Percentiles rank a stretch among this genome's conserved stretches.
phyloP scores from a whole-genome alignment of 2,113 vertebrate species.

The Nycticorax nycticorax region DNA sequence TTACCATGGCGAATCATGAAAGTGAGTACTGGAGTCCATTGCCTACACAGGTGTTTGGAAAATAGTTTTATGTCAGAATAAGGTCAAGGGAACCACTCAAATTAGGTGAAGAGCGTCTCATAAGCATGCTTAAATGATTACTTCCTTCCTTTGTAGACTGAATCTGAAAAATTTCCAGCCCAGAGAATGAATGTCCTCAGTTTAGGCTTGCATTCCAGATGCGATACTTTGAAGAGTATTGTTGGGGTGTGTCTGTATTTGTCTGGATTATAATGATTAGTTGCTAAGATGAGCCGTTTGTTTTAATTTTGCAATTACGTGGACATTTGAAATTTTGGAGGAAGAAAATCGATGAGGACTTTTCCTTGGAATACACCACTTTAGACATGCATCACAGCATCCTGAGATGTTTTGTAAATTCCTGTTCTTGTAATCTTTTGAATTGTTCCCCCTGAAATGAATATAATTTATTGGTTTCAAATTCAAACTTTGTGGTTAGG shows the following conservation, averaged over 20 bases:
- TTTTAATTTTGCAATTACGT: neutral
- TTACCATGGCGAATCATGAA: slow-evolving; percentile 92
- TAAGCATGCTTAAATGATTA: neutral
- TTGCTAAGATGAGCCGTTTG: neutral
- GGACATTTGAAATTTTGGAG: neutral
- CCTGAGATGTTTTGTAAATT: neutral
- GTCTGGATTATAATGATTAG: neutral
- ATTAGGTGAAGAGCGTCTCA: neutral
- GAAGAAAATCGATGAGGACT: neutral
- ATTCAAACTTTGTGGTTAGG: neutral
- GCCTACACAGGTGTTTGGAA: neutral
- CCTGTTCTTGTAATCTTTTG: neutral
- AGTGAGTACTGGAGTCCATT: slow-evolving; percentile 79
- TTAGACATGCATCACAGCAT: neutral
- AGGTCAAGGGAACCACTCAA: neutral
- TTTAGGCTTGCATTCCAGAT: neutral
- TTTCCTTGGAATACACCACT: neutral
- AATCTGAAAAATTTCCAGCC: neutral
- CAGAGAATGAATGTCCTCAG: neutral
- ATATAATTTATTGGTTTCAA: neutral
- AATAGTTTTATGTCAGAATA: neutral
- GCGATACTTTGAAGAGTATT: neutral
- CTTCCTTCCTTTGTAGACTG: neutral
- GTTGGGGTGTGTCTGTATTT: neutral
- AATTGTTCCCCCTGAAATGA: neutral